Percentiles rank a stretch among this genome's conserved stretches.
Conservation (phyloP, 2,113 vertebrate genomes). For the Psephotus haematonotus region DNA sequence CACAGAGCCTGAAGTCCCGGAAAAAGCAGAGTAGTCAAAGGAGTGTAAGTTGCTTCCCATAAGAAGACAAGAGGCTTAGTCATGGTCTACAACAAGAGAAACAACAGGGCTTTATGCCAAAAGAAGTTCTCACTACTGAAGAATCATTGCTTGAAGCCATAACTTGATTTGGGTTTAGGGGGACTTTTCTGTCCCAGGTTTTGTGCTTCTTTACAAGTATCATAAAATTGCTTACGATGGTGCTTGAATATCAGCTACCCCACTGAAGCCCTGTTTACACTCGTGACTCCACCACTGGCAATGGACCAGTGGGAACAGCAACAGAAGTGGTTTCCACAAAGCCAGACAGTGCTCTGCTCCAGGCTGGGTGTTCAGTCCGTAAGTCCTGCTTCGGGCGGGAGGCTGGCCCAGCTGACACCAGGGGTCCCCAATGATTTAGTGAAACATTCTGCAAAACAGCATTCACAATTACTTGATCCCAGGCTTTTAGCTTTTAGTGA, state of each 20-base stretch:
- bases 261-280: neutral
- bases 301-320: neutral
- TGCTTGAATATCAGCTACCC: neutral
- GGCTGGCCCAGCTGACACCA: accelerated
- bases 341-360: neutral
- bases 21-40: neutral
- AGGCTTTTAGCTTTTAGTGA: neutral
- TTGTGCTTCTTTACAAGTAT: neutral
- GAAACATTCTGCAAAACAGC: neutral
- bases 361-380: neutral
- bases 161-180: neutral
- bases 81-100: neutral
- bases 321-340: neutral
- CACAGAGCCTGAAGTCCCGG: neutral
- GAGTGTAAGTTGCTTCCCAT: accelerated
- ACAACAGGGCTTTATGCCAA: neutral
- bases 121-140: neutral
- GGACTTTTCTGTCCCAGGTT: neutral
- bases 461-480: neutral
- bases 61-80: neutral
- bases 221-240: neutral
- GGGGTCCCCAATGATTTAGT: accelerated
- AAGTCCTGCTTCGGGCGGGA: neutral
- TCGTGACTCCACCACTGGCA: neutral
- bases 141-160: neutral